Base-by-base conservation (phyloP, 2,888 invertebrate species). In the Phrixothrix hirtus region DNA sequence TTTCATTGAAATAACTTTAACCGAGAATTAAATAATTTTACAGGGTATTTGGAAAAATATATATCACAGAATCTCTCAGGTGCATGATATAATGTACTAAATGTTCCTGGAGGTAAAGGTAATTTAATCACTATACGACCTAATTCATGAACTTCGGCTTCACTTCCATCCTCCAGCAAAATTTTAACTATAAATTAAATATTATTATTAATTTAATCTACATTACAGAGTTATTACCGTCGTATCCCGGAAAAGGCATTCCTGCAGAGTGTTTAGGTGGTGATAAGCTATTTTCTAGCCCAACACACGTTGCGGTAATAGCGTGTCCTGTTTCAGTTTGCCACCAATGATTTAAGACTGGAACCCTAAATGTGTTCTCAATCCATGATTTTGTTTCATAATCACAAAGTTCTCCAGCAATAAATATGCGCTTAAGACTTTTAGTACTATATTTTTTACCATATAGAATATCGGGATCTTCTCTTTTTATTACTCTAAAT, bases 301-400 rank as follows among this genome's bases (percentile, higher is more conserved):
- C 95, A 5, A 89, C 69, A 68, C 92, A 92, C 0, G 89, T 85
- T 0, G 92, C 88, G 0, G 94, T 92, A 47, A 96, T 89, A 0
- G 94, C 87, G 53, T 92, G 92, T 0, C 95, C 95, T 0, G 92
- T 90, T 77, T 96, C 96, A 1, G 96, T 95, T 78, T 96, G 96
- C 95, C 96, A 96, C 95, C 95, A 96, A 74, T 96, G 91, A 73
- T 96, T 95, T 42, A 94, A 73, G 1, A 93, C 81, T 0, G 91
- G 89, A 5, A 86, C 87, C 47, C 85, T 80, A 66, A 92, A 88
- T 4, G 78, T 78, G 49, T 80, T 80, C 66, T 85, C 83, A 2
- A 87, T 84, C 91, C 91, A 92, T 4, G 77, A 67, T 78, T 92
- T 88, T 0, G 95, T 93, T 68, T 94, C 94, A 61, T 88, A 85